Evolutionary conservation across 2,888 invertebrate species (phyloP).

Genomic region (Prosopocoilus inquinatus): DNA sequence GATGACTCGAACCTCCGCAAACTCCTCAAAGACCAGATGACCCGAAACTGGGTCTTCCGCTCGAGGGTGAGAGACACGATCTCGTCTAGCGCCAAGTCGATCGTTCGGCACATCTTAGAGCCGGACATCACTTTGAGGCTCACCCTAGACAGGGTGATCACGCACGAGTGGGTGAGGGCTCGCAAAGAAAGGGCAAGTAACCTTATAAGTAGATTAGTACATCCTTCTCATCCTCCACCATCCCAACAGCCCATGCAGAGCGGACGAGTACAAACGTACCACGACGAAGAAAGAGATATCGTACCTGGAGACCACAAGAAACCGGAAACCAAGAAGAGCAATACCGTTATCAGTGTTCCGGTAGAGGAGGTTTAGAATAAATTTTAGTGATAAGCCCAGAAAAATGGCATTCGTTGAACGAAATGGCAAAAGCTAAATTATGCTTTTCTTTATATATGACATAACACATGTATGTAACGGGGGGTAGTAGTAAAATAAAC

Average conservation of each 20-base stretch:
- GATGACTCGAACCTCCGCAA: constrained; percentile 83
- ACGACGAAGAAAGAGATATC: constrained; percentile 37
- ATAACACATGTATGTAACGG: constrained; percentile 1
- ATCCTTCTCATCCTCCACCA: constrained; percentile 56
- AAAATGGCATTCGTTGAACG: constrained; percentile 16
- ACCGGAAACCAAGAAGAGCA: constrained; percentile 48
- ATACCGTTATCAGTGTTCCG: constrained; percentile 44
- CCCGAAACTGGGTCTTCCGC: constrained; percentile 75
- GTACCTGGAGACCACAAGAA: constrained; percentile 48
- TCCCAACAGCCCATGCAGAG: constrained; percentile 21
- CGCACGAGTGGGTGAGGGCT: constrained; percentile 72
- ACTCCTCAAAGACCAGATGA: constrained; percentile 80
- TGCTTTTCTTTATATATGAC: not conserved
- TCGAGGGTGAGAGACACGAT: constrained; percentile 66
- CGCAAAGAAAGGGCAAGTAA: constrained; percentile 61
- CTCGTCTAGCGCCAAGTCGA: constrained; percentile 69
- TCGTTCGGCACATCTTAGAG: constrained; percentile 79
- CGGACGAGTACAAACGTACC: constrained; percentile 19
- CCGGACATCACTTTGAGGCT: constrained; percentile 78
- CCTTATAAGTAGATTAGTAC: constrained; percentile 60
- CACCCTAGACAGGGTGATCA: constrained; percentile 71
- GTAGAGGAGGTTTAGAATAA: constrained; percentile 28
- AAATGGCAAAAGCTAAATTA: constrained; percentile 5
- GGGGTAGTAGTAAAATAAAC: not conserved
- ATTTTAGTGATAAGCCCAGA: constrained; percentile 24